Evolutionary conservation across 1,140 invertebrate genomes (phyloP), one percentile per base, ranked within the genome.

Genomic region (Drosophila azteca): DNA sequence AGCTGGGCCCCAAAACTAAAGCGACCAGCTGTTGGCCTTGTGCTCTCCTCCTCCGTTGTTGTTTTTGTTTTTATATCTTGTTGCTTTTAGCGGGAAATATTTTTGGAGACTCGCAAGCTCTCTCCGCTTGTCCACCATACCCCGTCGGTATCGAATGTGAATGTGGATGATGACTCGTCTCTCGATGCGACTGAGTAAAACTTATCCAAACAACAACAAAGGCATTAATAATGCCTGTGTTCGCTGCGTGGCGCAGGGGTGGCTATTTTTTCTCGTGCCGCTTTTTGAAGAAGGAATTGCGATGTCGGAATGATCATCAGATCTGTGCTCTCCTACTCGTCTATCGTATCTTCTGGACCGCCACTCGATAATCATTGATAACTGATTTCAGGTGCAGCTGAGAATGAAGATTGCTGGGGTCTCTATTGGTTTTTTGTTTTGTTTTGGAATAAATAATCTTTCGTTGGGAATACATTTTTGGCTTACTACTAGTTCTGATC

Each of bases 21-120:
- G 66, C 66, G 64, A 69, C 66, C 66, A 69, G 66, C 66, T 69
- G 66, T 69, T 69, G 66, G 66, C 66, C 66, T 69, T 69, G 66
- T 69, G 66, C 64, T 68, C 35, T 39, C 35, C 35, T 4, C 35
- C 35, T 39, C 35, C 35, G 11, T 39, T 39, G 13, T 39, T 54
- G 66, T 29, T 20, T 26, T 49, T 68, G 66, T 49, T 39, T 39
- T 39, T 11, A 39, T 39, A 39, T 39, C 35, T 39, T 39, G 35
- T 39, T 39, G 35, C 35, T 13, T 39, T 39, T 39, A 39, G 35
- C 35, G 68, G 66, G 66, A 51, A 69, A 69, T 69, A 69, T 69
- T 69, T 69, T 69, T 68, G 66, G 66, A 69, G 66, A 67, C 64
- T 43, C 26, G 45, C 51, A 45, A 44, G 64, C 63, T 69, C 66